Evolutionary conservation across 1,140 invertebrate genomes (phyloP).

Genomic region (Mycetomoellerius zeteki): DNA sequence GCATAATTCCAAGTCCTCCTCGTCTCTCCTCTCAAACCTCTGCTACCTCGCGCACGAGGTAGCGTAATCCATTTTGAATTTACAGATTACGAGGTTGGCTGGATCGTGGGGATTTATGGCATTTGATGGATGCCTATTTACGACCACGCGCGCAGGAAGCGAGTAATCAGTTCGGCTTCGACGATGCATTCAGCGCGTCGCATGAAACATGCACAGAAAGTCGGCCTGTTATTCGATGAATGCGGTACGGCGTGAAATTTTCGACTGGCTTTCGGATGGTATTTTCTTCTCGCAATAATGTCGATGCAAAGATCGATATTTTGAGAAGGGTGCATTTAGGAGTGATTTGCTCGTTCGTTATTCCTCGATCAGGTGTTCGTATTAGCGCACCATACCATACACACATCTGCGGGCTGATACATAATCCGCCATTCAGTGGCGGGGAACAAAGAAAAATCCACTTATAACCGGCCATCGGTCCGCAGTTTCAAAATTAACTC

Average conservation of each 20-base stretch:
- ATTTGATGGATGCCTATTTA: slow-evolving; percentile 62
- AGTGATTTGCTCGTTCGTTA: slow-evolving; percentile 48
- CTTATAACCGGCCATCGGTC: slow-evolving; percentile 68
- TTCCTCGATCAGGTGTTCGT: slow-evolving; percentile 51
- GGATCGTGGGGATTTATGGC: slow-evolving; percentile 66
- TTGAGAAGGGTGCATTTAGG: slow-evolving; percentile 35
- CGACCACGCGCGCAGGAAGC: slow-evolving; percentile 22
- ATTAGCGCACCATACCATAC: neutral
- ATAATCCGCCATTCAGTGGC: slow-evolving; percentile 69
- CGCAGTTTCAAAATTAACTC: slow-evolving; percentile 73
- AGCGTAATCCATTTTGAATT: slow-evolving; percentile 73
- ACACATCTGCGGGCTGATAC: slow-evolving; percentile 38
- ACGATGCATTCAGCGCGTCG: neutral
- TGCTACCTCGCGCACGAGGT: slow-evolving; percentile 5
- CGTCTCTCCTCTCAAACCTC: neutral
- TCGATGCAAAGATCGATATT: slow-evolving; percentile 29
- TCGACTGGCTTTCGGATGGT: neutral
- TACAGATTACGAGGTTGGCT: slow-evolving; percentile 66
- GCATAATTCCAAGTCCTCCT: slow-evolving; percentile 9
- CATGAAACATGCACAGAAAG: slow-evolving; percentile 39
- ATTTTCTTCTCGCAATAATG: slow-evolving; percentile 1
- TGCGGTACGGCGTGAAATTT: slow-evolving; percentile 22
- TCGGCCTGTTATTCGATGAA: slow-evolving; percentile 24
- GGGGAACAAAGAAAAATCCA: slow-evolving; percentile 68
- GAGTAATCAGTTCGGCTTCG: slow-evolving; percentile 64